phyloP scores from a whole-genome alignment of 2,113 vertebrate genomes.

The Emberiza fucata region DNA sequence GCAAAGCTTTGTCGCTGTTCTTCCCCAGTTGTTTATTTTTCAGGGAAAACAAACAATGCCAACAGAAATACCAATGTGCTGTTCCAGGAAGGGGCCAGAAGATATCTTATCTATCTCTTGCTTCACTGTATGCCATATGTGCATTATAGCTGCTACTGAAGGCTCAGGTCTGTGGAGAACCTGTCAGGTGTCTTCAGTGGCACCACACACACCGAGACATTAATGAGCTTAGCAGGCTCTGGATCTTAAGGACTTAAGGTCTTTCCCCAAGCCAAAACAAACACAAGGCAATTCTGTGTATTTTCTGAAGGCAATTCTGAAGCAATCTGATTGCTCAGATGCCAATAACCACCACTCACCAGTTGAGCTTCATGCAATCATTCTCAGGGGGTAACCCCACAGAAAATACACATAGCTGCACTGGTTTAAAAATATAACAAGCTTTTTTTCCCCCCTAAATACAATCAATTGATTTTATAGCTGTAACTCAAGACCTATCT shows the following conservation, averaged over 20 bases:
- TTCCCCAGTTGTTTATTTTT: background rate
- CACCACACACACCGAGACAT: background rate
- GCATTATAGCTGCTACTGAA: background rate
- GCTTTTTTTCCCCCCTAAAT: background rate
- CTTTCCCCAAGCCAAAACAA: background rate
- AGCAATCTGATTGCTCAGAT: background rate
- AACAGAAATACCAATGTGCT: background rate
- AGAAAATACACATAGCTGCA: background rate
- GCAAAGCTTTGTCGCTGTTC: background rate
- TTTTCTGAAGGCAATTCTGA: background rate
- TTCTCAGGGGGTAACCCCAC: background rate
- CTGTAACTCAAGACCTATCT: background rate
- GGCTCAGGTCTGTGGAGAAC: background rate
- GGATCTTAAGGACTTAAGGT: background rate
- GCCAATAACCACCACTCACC: background rate
- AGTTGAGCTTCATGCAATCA: background rate
- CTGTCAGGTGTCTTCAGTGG: background rate
- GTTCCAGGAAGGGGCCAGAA: background rate
- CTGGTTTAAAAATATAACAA: background rate
- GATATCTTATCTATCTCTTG: background rate
- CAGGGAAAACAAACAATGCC: background rate
- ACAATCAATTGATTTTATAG: background rate
- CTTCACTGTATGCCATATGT: background rate
- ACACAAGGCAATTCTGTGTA: background rate
- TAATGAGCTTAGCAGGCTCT: background rate